Base-by-base conservation (phyloP, 2,888 invertebrate genomes). In the Penaeus monodon region DNA sequence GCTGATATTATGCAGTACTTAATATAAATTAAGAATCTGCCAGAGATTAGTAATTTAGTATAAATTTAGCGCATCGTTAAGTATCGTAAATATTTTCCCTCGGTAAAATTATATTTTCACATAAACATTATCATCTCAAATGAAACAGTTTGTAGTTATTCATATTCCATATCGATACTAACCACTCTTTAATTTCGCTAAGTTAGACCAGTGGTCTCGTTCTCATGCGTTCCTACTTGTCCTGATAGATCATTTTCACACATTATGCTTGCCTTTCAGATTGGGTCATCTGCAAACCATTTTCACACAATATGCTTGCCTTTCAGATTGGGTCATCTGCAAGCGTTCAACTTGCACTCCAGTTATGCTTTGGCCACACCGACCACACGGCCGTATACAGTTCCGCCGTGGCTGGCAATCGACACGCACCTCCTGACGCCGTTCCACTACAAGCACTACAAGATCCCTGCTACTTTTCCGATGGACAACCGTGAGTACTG, bases 381-480 rank as follows among this genome's bases (percentile, higher is more conserved):
- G 7, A 38, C 8, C 64, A 70, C 85, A 14, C 38, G 70, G 27
- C 22, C 27, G 7, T 88, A 85, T 57, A 81, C 57, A 33, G 49
- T 29, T 20, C 66, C 89, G 57, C 89, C 89, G 20, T 89, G 89
- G 89, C 68, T 88, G 1, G 80, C 89, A 49, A 82, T 89, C 49
- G 88, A 89, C 83, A 89, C 89, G 22, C 85, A 88, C n/a, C 64
- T 88, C 27, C 76, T 87, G 4, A 88, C 89, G 24, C 78, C 89
- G 3, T 89, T 89, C 66, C 89, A 89, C 76, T 68, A 70, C 27
- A 85, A 79, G 74, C 89, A 90, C 65, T 10, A 64, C 49, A 90
- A 90, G 64, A 88, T 90, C 33, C 89, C 89, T 27, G 88, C 68
- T 27, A 90, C 89, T 17, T 90, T 90, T 68, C 89, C 89, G 10